A percentile compares a stretch with the other conserved stretches of the same genome.
Evolutionary conservation across 1,140 invertebrate species (phyloP).

Genomic region (Penaeus indicus): DNA sequence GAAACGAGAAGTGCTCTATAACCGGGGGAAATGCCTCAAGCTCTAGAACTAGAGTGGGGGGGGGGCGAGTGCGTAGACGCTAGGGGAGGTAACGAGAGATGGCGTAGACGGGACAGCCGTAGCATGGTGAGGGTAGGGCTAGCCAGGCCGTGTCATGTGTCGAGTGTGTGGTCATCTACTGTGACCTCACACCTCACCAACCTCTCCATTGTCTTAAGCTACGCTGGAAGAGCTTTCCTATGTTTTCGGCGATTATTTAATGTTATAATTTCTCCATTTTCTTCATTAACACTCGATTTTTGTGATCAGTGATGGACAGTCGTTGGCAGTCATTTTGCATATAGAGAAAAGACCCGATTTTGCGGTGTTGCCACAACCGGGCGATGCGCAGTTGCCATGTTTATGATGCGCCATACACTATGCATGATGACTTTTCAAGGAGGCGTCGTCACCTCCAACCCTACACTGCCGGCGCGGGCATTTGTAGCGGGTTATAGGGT

Average conservation of each 20-base stretch:
- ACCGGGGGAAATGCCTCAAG: too few species aligned
- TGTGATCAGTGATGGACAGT: not conserved
- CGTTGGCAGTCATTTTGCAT: not conserved
- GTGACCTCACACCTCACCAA: conserved; percentile 23
- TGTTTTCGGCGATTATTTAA: not conserved
- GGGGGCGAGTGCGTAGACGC: too few species aligned
- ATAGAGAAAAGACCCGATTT: conserved; percentile 13
- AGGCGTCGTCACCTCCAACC: conserved; percentile 35
- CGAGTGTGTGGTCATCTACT: conserved; percentile 46
- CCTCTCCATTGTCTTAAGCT: conserved; percentile 12
- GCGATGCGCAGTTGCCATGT: conserved; percentile 41
- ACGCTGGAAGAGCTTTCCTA: not conserved
- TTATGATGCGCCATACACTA: conserved; percentile 43
- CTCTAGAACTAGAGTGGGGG: too few species aligned
- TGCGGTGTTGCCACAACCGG: conserved; percentile 42
- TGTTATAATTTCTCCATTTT: not conserved
- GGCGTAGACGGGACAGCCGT: too few species aligned
- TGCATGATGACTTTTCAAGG: conserved; percentile 58
- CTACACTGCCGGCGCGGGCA: conserved; percentile 12
- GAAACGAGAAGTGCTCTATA: too few species aligned
- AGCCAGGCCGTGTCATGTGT: conserved; percentile 8
- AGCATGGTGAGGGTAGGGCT: too few species aligned
- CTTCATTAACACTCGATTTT: not conserved
- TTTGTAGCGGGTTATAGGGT: conserved; percentile 31
- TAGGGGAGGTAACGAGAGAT: too few species aligned